These are phyloP conservation scores for Cerceris rybyensis DNA, from an alignment of 2,888 invertebrate genomes.

Conservation along the genomic window DNA sequence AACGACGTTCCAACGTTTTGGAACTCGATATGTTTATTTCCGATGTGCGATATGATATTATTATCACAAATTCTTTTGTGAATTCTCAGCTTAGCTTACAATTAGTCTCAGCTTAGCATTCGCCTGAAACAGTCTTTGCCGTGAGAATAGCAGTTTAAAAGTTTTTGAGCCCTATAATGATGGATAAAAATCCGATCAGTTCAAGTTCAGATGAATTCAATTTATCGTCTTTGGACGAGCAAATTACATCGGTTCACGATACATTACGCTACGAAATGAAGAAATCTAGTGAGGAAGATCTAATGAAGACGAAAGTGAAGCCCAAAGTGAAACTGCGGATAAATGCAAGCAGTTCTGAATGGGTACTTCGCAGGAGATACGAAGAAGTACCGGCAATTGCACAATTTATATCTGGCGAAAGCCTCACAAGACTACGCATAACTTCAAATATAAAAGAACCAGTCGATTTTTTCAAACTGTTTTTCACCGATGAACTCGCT, in stretches of 20 bases:
- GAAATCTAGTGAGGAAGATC: constrained; percentile 33
- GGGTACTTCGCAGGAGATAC: constrained; percentile 30
- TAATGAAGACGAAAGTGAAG: constrained; percentile 28
- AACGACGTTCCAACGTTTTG: constrained; percentile 27
- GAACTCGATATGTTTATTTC: constrained; percentile 39
- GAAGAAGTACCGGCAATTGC: constrained; percentile 15
- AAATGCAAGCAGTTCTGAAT: constrained; percentile 39
- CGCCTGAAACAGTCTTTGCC: constrained; percentile 37
- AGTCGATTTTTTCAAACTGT: constrained; percentile 31
- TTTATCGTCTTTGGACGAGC: not conserved
- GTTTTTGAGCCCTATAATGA: constrained; percentile 40
- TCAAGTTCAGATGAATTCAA: constrained; percentile 21
- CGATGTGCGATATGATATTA: constrained; percentile 37
- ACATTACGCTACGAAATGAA: constrained; percentile 30
- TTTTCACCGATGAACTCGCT: constrained; percentile 15
- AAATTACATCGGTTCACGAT: constrained; percentile 24
- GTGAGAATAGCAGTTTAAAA: constrained; percentile 30
- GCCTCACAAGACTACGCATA: constrained; percentile 21
- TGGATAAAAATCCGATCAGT: not conserved
- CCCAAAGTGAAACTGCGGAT: constrained; percentile 27
- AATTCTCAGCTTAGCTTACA: constrained; percentile 14
- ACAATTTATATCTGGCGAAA: constrained; percentile 17
- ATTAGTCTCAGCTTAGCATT: constrained; percentile 36
- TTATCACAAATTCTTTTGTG: constrained; percentile 43
- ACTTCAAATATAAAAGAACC: constrained; percentile 17